A percentile compares a stretch with the other conserved stretches of the same genome.
phyloP scores from a whole-genome alignment of 2,888 invertebrate species.

The Agonum fuliginosum region DNA sequence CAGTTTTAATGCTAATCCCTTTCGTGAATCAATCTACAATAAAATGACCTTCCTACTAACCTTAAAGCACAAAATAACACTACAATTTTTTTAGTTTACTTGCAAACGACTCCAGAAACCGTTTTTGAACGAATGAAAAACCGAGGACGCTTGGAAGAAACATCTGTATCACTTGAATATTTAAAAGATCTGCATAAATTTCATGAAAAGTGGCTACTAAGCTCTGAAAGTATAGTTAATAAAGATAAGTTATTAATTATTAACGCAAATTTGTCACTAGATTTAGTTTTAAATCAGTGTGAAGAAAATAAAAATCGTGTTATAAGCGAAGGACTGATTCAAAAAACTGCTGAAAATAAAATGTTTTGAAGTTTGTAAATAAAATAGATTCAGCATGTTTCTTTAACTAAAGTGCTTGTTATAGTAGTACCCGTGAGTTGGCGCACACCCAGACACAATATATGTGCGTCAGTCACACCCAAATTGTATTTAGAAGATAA shows the following conservation, averaged over 20 bases:
- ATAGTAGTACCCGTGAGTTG: too few relatives aligned
- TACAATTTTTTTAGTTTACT: slow-evolving; percentile 78
- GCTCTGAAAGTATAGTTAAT: slow-evolving; percentile 68
- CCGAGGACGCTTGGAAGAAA: slow-evolving; percentile 88
- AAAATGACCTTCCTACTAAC: too few relatives aligned
- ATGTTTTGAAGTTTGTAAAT: neutral
- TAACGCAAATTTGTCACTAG: slow-evolving; percentile 80
- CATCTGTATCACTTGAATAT: slow-evolving; percentile 86
- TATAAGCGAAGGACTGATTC: slow-evolving; percentile 64
- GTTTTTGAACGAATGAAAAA: slow-evolving; percentile 83
- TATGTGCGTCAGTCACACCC: too few relatives aligned
- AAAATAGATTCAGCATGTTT: neutral
- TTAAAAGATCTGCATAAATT: slow-evolving; percentile 85
- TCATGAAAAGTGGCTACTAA: slow-evolving; percentile 83
- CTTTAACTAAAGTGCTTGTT: neutral
- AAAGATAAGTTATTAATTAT: slow-evolving; percentile 77
- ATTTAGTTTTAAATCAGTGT: slow-evolving; percentile 80
- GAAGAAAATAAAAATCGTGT: slow-evolving; percentile 77
- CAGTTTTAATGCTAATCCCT: too few relatives aligned
- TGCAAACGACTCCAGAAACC: slow-evolving; percentile 80
- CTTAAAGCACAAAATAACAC: too few relatives aligned
- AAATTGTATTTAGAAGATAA: too few relatives aligned
- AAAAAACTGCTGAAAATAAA: neutral
- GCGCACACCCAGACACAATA: too few relatives aligned
- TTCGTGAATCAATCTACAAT: too few relatives aligned